phyloP scores from a whole-genome alignment of 1,140 invertebrate genomes.

The Rhagoletis zephyria region DNA sequence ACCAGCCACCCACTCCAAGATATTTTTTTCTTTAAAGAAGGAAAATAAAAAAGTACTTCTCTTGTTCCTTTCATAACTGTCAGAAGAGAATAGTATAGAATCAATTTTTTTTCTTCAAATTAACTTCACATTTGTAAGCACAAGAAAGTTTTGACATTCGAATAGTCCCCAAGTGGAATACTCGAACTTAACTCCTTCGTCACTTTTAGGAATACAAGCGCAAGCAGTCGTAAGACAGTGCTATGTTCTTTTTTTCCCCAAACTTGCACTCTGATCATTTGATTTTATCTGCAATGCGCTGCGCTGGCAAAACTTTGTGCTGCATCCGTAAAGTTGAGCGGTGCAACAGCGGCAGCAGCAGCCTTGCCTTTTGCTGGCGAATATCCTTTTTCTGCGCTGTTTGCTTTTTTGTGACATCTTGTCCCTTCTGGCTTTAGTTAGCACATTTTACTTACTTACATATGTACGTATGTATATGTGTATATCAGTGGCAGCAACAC shows the following conservation, averaged over 20 bases:
- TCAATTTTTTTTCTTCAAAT: background rate
- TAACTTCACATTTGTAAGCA: background rate
- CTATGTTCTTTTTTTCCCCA: background rate
- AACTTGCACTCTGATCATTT: background rate
- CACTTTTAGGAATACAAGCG: background rate
- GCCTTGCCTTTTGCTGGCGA: background rate
- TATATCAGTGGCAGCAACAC: background rate
- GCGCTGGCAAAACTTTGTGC: background rate
- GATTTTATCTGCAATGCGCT: constrained; percentile 40
- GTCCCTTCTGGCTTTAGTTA: constrained; percentile 6
- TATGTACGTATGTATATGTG: no score
- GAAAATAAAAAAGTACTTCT: no score
- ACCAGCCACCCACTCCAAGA: no score
- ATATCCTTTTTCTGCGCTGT: background rate
- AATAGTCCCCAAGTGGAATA: background rate
- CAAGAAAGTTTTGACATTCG: background rate
- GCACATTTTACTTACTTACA: background rate
- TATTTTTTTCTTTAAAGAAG: no score
- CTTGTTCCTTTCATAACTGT: no score
- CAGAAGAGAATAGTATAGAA: no score
- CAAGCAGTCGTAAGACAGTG: background rate
- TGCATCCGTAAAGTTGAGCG: background rate
- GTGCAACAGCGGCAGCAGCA: background rate
- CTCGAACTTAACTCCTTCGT: background rate
- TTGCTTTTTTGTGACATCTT: background rate